These are phyloP conservation scores for Eufriesea mexicana DNA, from an alignment of 1,140 invertebrate species.

Conservation along the genomic window DNA sequence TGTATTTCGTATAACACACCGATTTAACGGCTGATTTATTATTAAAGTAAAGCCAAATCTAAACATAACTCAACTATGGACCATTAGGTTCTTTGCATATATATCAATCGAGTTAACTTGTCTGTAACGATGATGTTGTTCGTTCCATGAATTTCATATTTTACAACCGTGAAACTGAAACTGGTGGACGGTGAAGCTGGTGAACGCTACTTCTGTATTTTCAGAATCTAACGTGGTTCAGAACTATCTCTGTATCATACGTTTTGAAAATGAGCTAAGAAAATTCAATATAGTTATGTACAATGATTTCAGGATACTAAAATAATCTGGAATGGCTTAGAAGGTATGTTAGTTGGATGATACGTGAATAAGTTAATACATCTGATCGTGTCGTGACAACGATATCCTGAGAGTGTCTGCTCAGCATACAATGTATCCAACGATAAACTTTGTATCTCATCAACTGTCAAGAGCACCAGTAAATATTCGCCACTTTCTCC, in stretches of 20 bases:
- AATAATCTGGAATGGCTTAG: too few species aligned
- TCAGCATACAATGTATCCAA: not conserved
- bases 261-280: not conserved
- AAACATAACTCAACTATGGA: slow-evolving; percentile 20
- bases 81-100: slow-evolving; percentile 2
- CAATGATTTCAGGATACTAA: too few species aligned
- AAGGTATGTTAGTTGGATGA: too few species aligned
- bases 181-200: too few species aligned
- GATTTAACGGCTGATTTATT: slow-evolving; percentile 30
- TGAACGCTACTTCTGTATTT: not conserved
- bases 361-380: not conserved
- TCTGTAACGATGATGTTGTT: not conserved
- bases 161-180: not conserved
- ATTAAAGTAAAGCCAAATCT: slow-evolving; percentile 40
- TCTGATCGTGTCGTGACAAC: not conserved
- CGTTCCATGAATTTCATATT: not conserved
- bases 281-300: not conserved
- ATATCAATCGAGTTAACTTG: slow-evolving; percentile 13
- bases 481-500: slow-evolving; percentile 11
- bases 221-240: not conserved
- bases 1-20: slow-evolving; percentile 1
- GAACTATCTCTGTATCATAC: not conserved
- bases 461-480: not conserved
- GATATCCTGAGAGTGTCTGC: not conserved
- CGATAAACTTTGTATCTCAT: not conserved